Conservation (phyloP, 2,888 invertebrate genomes). For the Heliconius aoede region DNA sequence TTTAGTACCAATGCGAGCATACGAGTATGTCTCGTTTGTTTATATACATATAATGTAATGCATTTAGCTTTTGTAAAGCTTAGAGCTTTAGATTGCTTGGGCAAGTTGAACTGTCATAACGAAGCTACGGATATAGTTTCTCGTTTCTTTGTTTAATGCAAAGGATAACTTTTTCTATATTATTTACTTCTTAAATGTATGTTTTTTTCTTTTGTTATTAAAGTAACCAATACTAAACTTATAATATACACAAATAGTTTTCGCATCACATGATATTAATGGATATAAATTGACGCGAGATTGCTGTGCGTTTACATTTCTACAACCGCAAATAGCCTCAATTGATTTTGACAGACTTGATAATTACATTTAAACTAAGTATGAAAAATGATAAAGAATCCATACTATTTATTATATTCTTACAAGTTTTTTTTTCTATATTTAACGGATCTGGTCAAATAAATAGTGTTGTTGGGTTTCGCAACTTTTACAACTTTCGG, state of each 20-base stretch:
- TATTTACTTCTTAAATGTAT: no score
- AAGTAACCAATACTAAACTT: background rate
- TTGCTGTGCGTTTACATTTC: conserved; percentile 25
- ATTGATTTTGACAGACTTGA: conserved; percentile 34
- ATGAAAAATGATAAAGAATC: background rate
- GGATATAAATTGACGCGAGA: conserved; percentile 25
- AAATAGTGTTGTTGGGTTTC: no score
- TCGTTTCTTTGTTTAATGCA: background rate
- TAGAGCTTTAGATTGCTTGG: background rate
- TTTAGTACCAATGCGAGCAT: background rate
- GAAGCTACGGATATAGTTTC: background rate
- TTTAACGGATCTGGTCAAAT: no score
- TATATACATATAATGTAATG: background rate
- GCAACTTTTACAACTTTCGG: no score
- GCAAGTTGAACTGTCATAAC: background rate
- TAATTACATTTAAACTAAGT: conserved; percentile 15
- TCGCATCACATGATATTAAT: conserved; percentile 16
- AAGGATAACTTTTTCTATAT: background rate
- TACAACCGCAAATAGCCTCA: conserved; percentile 35
- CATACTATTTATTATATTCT: background rate
- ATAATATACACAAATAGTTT: conserved; percentile 6
- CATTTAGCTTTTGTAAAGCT: background rate
- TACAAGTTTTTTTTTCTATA: no score
- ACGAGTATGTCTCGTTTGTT: no score
- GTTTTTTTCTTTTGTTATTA: no score